phyloP scores from a whole-genome alignment of 1,140 invertebrate species.

The Hylaeus anthracinus region DNA sequence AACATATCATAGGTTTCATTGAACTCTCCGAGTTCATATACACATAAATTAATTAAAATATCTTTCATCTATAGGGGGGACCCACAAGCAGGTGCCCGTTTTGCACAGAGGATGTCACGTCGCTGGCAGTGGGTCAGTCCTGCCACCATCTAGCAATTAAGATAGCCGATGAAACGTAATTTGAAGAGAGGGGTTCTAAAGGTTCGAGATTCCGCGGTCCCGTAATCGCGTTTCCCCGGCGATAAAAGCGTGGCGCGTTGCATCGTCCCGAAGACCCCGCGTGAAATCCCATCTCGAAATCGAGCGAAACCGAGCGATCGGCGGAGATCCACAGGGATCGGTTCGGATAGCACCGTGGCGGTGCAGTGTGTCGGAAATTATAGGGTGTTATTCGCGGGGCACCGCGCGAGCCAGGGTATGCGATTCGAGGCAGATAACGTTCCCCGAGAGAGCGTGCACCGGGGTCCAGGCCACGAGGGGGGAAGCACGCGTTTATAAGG shows the following conservation, averaged over 20 bases:
- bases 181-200: no score
- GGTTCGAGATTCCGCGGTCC: no score
- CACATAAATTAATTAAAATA: no score
- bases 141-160: background rate
- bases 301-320: slow-evolving; percentile 71
- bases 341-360: slow-evolving; percentile 71
- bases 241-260: background rate
- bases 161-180: background rate
- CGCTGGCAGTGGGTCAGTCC: no score
- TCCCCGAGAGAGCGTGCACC: slow-evolving; percentile 33
- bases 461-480: slow-evolving; percentile 19
- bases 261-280: background rate
- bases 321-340: slow-evolving; percentile 68
- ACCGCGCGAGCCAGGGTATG: slow-evolving; percentile 64
- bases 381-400: slow-evolving; percentile 75
- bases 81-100: no score
- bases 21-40: no score
- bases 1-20: no score
- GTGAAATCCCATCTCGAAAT: slow-evolving; percentile 68
- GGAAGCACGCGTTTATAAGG: slow-evolving; percentile 67
- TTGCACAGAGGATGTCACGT: no score
- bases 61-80: no score
- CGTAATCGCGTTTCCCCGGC: background rate
- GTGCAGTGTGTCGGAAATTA: slow-evolving; percentile 78
- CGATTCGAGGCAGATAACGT: slow-evolving; percentile 74